Percentiles rank a stretch among this genome's conserved stretches.
These are phyloP conservation scores for Protaetia brevitarsis DNA, from an alignment of 1,140 invertebrate species.

Conservation along the genomic window DNA sequence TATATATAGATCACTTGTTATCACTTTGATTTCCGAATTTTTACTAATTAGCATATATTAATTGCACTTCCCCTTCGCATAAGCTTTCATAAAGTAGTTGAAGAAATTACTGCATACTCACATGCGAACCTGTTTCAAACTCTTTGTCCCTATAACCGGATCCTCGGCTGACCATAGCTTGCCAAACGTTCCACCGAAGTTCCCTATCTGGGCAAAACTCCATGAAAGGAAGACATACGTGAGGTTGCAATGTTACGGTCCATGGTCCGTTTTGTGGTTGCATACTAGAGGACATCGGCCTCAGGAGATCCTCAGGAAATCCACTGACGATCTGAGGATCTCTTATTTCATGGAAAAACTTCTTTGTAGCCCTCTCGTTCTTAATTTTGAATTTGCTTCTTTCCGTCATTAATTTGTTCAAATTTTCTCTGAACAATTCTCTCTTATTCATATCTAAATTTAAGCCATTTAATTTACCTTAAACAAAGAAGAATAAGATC, in stretches of 20 bases:
- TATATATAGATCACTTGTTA: too few relatives aligned
- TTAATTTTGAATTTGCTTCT: conserved; percentile 61
- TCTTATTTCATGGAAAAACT: conserved; percentile 64
- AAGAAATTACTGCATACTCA: not conserved
- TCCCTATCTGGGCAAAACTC: conserved; percentile 77
- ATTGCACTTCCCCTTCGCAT: too few relatives aligned
- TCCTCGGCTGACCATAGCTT: conserved; percentile 68
- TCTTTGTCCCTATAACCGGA: conserved; percentile 62
- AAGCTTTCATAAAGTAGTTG: too few relatives aligned
- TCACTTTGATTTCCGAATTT: too few relatives aligned
- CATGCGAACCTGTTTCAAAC: conserved; percentile 66
- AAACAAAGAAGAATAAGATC: too few relatives aligned
- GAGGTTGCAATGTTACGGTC: conserved; percentile 70
- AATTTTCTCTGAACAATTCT: conserved; percentile 51
- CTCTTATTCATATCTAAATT: conserved; percentile 49
- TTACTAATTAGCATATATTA: too few relatives aligned
- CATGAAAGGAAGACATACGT: conserved; percentile 69
- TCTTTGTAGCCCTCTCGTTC: conserved; percentile 58
- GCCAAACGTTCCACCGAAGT: conserved; percentile 79
- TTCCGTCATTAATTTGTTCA: conserved; percentile 54
- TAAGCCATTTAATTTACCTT: conserved; percentile 77
- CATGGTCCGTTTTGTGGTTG: conserved; percentile 71
- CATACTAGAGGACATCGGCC: conserved; percentile 56
- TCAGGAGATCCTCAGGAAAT: conserved; percentile 70
- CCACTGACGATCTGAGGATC: conserved; percentile 65